These are phyloP conservation scores for Saxidomus purpurata DNA, from an alignment of 1,140 invertebrate species.

Conservation along the genomic window DNA sequence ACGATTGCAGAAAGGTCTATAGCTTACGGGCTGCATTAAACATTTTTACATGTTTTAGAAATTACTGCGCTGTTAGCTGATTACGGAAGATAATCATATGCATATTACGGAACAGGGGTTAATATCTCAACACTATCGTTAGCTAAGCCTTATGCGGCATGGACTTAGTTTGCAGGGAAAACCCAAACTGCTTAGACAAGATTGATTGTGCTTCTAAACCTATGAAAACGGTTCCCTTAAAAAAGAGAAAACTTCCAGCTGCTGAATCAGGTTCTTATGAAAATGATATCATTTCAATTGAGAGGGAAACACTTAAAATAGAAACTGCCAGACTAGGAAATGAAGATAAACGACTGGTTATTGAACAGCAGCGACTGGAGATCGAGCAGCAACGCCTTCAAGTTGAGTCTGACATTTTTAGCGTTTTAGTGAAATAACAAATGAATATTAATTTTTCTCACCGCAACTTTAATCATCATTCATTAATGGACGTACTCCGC, in stretches of 20 bases:
- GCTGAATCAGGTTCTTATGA: slow-evolving; percentile 5
- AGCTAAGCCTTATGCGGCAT: no score
- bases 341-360: slow-evolving; percentile 5
- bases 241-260: slow-evolving; percentile 5
- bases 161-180: background rate
- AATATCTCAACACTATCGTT: no score
- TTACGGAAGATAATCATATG: no score
- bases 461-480: background rate
- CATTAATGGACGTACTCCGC: background rate
- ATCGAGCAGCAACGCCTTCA: slow-evolving; percentile 29
- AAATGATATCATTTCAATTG: slow-evolving; percentile 22
- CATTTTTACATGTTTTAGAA: no score
- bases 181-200: background rate
- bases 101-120: no score
- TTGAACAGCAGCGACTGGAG: slow-evolving; percentile 10
- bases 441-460: background rate
- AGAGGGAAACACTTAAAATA: no score
- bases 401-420: no score
- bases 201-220: slow-evolving; percentile 18
- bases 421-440: no score
- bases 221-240: slow-evolving; percentile 17
- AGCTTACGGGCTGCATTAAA: no score
- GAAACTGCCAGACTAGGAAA: background rate
- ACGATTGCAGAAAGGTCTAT: no score
- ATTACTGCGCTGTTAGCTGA: no score